Base-by-base conservation (phyloP, 2,113 vertebrate genomes). In the Sebastes fasciatus region DNA sequence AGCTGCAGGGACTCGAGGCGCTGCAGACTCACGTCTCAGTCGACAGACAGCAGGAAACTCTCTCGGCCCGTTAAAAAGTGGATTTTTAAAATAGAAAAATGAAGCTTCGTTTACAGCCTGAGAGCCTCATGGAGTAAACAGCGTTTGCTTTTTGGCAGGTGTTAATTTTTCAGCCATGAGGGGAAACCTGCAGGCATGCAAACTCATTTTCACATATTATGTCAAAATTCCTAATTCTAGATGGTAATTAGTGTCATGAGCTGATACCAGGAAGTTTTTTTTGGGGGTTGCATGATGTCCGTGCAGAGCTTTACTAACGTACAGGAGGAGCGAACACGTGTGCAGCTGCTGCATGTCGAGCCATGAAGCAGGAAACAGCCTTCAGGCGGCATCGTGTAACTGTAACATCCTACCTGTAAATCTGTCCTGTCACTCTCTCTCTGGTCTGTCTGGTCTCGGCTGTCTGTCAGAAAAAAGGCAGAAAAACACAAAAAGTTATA, bases 111-210 rank as follows among this genome's bases (percentile, higher is more conserved):
- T 74, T 57, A 54, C 74, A 63, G 74, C 1, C 63, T 10, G 58
- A 63, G 54, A n/a, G 10, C 17, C 34, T 11, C 19, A 2, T 49
- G 76, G 58, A 43, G 64, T 57, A 67, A 82, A 82, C 82, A 82
- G 45, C 79, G 76, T 64, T 75, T 66, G 72, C 43, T 57, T 80
- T 70, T 78, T 34, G 68, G 58, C 77, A 86, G 80, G 74, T 83
- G 79, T 80, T 80, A 19, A 74, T 68, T 74, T 60, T 73, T 80
- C 63, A 61, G 45, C 1, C 74, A 21, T 21, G 58, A 74, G 67
- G 58, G 57, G 11, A 8, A 69, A 77, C 88, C 80, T 85, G 64
- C 40, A 77, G 26, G 23, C 52, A 57, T 10, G 58, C 61, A 82
- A 69, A 75, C 72, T 45, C 5, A 48, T 48, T 49, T 40, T 48